Base-by-base conservation (phyloP, 37 sponge, comb jelly and placozoan species). In the Agelas oroides region DNA sequence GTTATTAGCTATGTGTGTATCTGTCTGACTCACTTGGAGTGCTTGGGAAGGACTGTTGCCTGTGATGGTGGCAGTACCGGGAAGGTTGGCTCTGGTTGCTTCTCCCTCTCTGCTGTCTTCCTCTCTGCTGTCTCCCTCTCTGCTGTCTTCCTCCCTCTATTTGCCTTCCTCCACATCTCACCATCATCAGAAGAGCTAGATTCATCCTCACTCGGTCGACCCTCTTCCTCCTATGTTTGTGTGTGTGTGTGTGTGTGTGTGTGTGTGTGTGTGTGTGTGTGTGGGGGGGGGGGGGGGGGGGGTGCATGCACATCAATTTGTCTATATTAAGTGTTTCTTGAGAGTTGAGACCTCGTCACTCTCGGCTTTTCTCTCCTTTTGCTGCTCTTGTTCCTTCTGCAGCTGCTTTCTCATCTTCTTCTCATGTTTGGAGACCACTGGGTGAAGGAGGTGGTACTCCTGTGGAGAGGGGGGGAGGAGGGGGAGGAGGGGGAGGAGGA, bases 361-460 rank as follows among this genome's bases (percentile, higher is more conserved):
- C 5, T 65, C 60, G 21, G 34, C 90, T 62, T 76, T 80, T 55
- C 33, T 17, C 39, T 34, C n/a, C 31, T 67, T 38, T 34, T 92
- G 66, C 27, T 38, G 64, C 62, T 67, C 27, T 28, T 84, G 60
- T 56, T n/a, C 33, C 70, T 87, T 63, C 54, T 85, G 70, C 19
- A 41, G 27, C 79, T 79, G 76, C 35, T 85, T 80, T 36, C 82
- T 75, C 54, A 73, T 55, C 28, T 66, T 75, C 74, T 88, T 80
- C 37, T 89, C 80, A 21, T 71, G 76, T 19, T 91, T 87, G 30
- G 94, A 71, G 19, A 96, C 59, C n/a, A 91, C 78, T 33, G 98
- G 98, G 35, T 98, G 90, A 30, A 96, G 71, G 24, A 86, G 73
- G 79, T 87, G 94, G 75, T 71, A 94, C 40, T 92, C 91, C 88